Percentiles rank a stretch among this genome's conserved stretches.
These are phyloP conservation scores for Tachycineta bicolor DNA, from an alignment of 2,113 vertebrate genomes.

Conservation along the genomic window DNA sequence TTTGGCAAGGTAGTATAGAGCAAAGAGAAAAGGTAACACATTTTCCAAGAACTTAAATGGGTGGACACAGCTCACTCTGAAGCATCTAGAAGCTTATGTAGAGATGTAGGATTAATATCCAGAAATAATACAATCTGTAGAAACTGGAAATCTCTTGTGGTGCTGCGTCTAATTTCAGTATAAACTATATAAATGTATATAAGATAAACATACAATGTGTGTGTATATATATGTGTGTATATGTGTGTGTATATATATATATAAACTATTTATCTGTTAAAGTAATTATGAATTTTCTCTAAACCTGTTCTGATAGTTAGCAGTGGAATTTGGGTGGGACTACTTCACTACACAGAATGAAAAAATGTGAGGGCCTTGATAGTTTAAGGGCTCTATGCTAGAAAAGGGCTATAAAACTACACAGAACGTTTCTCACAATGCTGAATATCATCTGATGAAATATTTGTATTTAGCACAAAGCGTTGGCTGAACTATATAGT, in stretches of 20 bases:
- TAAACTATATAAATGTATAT: neutral
- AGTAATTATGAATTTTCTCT: neutral
- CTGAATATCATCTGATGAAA: neutral
- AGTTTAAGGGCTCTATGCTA: neutral
- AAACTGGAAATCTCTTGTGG: neutral
- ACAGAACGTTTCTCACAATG: neutral
- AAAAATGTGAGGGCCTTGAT: neutral
- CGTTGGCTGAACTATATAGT: neutral
- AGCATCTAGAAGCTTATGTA: too few relatives aligned
- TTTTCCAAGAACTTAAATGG: neutral
- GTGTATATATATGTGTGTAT: too few relatives aligned
- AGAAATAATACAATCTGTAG: neutral
- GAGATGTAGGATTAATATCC: too few relatives aligned
- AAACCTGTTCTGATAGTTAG: neutral
- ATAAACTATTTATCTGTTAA: neutral
- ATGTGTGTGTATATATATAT: too few relatives aligned
- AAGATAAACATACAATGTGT: neutral
- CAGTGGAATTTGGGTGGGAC: neutral
- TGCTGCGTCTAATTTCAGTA: neutral
- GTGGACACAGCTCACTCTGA: neutral
- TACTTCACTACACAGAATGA: neutral
- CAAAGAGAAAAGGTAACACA: neutral
- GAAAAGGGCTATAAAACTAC: neutral
- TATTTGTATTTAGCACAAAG: neutral
- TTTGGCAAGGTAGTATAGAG: neutral